These are phyloP conservation scores for Aptenodytes patagonicus DNA, from an alignment of 2,113 vertebrate genomes.

Conservation along the genomic window DNA sequence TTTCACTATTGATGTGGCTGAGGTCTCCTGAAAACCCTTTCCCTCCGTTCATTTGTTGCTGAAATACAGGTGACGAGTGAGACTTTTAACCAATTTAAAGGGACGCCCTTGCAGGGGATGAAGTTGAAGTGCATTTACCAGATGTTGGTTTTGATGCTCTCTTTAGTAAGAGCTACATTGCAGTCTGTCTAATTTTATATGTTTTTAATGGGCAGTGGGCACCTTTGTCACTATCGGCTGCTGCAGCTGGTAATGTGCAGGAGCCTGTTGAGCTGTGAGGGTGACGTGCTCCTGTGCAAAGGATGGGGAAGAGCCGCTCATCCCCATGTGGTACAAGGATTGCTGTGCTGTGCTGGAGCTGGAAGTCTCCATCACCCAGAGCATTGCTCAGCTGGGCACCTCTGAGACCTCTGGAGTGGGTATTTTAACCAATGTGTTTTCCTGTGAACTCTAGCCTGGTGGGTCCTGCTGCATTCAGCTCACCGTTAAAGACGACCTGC, in stretches of 20 bases:
- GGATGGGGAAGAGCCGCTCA: not conserved
- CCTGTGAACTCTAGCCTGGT: not conserved
- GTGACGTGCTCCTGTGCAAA: fast-evolving
- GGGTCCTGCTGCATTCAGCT: not conserved
- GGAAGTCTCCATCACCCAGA: not conserved
- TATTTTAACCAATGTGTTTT: not conserved
- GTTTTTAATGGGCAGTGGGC: not conserved
- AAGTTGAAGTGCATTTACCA: not conserved
- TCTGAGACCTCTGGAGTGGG: not conserved
- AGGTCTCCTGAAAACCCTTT: not conserved
- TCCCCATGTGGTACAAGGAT: too few species aligned
- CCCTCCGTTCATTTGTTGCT: not conserved
- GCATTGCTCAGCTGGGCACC: not conserved
- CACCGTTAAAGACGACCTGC: fast-evolving
- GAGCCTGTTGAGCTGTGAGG: not conserved
- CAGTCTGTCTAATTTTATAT: not conserved
- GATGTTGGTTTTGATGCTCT: not conserved
- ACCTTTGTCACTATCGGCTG: not conserved
- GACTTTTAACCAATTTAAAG: not conserved
- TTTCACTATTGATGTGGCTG: not conserved
- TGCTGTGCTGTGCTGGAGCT: not conserved
- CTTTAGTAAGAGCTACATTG: not conserved
- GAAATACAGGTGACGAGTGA: not conserved
- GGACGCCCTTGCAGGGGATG: not conserved
- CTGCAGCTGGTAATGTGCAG: too few species aligned